These are phyloP conservation scores for Capromys pilorides DNA, from an alignment of 2,797 vertebrate genomes.

Conservation along the genomic window DNA sequence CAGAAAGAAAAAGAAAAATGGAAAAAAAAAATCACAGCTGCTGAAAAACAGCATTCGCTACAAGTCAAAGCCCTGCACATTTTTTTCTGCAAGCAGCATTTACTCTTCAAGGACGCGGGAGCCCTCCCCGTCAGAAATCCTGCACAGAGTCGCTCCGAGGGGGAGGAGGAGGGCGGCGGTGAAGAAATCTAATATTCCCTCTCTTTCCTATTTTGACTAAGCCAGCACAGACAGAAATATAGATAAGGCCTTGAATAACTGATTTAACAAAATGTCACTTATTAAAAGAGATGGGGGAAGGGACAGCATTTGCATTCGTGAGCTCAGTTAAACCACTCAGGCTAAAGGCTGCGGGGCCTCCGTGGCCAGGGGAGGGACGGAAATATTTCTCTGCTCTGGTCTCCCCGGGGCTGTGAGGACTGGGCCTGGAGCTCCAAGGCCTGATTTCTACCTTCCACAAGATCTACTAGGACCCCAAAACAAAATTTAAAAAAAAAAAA, in stretches of 20 bases:
- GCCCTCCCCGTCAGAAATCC: constrained; percentile 84
- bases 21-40: constrained; percentile 76
- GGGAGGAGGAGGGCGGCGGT: constrained; percentile 52
- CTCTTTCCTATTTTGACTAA: constrained; percentile 84
- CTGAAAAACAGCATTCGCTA: constrained; percentile 73
- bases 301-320: constrained; percentile 67
- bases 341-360: constrained; percentile 56
- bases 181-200: constrained; percentile 83
- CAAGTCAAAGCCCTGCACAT: constrained; percentile 82
- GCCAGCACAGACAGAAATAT: constrained; percentile 80
- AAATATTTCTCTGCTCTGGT: constrained; percentile 43
- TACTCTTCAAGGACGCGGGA: constrained; percentile 85
- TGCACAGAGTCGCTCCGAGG: constrained; percentile 75
- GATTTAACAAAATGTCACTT: constrained; percentile 79
- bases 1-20: constrained; percentile 70
- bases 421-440: neutral
- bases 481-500: neutral
- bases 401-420: constrained; percentile 43
- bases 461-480: constrained; percentile 2
- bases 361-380: constrained; percentile 22
- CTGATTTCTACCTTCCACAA: constrained; percentile 48
- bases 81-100: constrained; percentile 76
- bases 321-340: constrained; percentile 62
- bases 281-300: constrained; percentile 67
- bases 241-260: constrained; percentile 78